A percentile compares a stretch with the other conserved stretches of the same genome.
Evolutionary conservation across 2,113 vertebrate species (phyloP).

Genomic region (Macquaria ambigua): DNA sequence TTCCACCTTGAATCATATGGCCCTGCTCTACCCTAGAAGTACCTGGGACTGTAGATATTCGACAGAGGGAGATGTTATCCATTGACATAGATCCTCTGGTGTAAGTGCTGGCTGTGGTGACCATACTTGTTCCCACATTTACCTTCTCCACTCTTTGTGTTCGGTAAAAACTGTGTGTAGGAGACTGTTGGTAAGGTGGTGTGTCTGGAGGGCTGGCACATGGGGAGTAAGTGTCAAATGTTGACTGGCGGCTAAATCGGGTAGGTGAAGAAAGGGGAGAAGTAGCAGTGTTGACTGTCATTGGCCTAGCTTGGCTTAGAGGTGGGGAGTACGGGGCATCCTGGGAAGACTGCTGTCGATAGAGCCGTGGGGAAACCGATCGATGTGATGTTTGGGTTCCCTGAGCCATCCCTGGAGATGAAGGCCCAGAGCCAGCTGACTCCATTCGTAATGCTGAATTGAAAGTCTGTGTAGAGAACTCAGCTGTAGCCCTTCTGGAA

Average conservation of each 20-base stretch:
- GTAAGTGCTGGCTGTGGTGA: slow-evolving; percentile 86
- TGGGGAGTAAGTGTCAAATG: slow-evolving; percentile 89
- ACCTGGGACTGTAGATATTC: slow-evolving; percentile 94
- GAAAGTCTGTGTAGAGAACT: slow-evolving; percentile 94
- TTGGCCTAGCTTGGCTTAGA: slow-evolving; percentile 87
- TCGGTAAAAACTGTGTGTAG: slow-evolving; percentile 82
- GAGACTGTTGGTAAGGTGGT: slow-evolving; percentile 84
- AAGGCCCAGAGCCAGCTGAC: slow-evolving; percentile 63
- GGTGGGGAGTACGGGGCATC: slow-evolving; percentile 89
- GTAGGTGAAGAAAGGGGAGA: slow-evolving; percentile 93
- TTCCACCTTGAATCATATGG: slow-evolving; percentile 88
- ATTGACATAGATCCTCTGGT: slow-evolving; percentile 91
- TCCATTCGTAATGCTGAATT: slow-evolving; percentile 81
- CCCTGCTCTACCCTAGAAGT: slow-evolving; percentile 95
- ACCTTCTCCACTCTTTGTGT: slow-evolving; percentile 85
- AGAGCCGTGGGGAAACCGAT: slow-evolving; percentile 84
- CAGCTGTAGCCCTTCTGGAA: slow-evolving; percentile 87
- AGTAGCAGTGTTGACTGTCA: slow-evolving; percentile 88
- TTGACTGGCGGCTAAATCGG: slow-evolving; percentile 86
- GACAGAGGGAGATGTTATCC: slow-evolving; percentile 96
- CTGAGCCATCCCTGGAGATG: slow-evolving; percentile 90
- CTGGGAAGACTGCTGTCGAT: slow-evolving; percentile 92
- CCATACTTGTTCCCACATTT: slow-evolving; percentile 84
- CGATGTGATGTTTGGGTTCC: slow-evolving; percentile 91
- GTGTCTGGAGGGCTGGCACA: slow-evolving; percentile 84